A percentile compares a stretch with the other conserved stretches of the same genome.
Evolutionary conservation across 2,797 vertebrate genomes (phyloP).

Genomic region (Natrix natrix): DNA sequence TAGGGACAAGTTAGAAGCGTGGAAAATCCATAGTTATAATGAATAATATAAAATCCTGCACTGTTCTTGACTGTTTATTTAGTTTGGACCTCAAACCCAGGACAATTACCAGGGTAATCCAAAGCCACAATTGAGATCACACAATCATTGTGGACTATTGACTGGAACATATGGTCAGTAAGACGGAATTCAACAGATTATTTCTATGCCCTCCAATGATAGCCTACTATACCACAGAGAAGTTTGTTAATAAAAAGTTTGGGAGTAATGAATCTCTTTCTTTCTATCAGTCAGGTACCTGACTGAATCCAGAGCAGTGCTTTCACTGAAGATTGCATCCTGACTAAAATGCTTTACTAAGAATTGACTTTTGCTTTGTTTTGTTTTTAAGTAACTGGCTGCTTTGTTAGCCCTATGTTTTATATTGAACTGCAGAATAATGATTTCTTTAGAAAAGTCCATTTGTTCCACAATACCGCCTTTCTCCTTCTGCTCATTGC

Average conservation of each 20-base stretch:
- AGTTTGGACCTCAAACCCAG: background rate
- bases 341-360: background rate
- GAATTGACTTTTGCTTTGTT: background rate
- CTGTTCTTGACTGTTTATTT: background rate
- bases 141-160: background rate
- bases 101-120: background rate
- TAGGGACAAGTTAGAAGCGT: background rate
- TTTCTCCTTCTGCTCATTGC: background rate
- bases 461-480: background rate
- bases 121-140: background rate
- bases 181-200: background rate
- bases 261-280: background rate
- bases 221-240: background rate
- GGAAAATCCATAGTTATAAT: background rate
- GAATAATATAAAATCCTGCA: background rate
- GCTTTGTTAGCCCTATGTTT: background rate
- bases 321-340: background rate
- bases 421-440: background rate
- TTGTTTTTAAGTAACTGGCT: background rate
- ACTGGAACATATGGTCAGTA: background rate
- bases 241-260: background rate
- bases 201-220: background rate
- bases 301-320: background rate
- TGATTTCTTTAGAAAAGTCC: background rate
- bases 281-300: background rate